A percentile compares a stretch with the other conserved stretches of the same genome.
Evolutionary conservation across 1,140 invertebrate species (phyloP).

Genomic region (Leptinotarsa undecemlineata): DNA sequence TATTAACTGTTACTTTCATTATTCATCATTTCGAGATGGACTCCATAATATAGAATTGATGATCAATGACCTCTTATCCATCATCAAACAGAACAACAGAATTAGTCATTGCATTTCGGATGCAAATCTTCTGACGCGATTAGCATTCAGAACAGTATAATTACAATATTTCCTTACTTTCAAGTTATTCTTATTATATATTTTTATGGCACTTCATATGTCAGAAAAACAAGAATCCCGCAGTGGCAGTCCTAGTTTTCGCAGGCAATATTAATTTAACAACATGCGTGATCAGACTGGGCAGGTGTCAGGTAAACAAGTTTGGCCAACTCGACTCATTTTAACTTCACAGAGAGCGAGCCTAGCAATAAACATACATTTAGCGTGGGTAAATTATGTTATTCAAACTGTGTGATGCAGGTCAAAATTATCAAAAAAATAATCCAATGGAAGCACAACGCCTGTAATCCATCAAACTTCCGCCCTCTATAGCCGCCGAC

Average conservation of each 20-base stretch:
- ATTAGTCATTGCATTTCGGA: not conserved
- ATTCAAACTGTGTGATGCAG: too few species aligned
- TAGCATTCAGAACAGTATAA: slow-evolving; percentile 36
- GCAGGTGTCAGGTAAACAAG: slow-evolving; percentile 49
- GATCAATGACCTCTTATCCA: too few species aligned
- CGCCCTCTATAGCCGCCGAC: too few species aligned
- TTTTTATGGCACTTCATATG: slow-evolving; percentile 50
- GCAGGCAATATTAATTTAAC: slow-evolving; percentile 40
- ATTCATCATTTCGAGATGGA: too few species aligned
- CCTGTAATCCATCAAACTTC: too few species aligned
- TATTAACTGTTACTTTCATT: too few species aligned
- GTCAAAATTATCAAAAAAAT: too few species aligned
- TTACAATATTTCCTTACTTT: slow-evolving; percentile 46
- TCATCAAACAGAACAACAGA: not conserved
- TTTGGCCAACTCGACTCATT: slow-evolving; percentile 29
- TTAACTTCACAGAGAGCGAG: slow-evolving; percentile 30
- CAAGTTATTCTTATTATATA: slow-evolving; percentile 45
- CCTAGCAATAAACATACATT: too few species aligned
- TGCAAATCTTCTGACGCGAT: not conserved
- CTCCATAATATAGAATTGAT: too few species aligned
- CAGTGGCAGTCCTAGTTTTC: slow-evolving; percentile 41
- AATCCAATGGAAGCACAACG: too few species aligned
- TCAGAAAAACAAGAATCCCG: slow-evolving; percentile 51
- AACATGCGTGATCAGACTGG: slow-evolving; percentile 47
- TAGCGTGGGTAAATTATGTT: too few species aligned